These are phyloP conservation scores for Clytia hemisphaerica DNA, from an alignment of 30 jellyfish, hydroid and myxozoan genomes.

Conservation along the genomic window DNA sequence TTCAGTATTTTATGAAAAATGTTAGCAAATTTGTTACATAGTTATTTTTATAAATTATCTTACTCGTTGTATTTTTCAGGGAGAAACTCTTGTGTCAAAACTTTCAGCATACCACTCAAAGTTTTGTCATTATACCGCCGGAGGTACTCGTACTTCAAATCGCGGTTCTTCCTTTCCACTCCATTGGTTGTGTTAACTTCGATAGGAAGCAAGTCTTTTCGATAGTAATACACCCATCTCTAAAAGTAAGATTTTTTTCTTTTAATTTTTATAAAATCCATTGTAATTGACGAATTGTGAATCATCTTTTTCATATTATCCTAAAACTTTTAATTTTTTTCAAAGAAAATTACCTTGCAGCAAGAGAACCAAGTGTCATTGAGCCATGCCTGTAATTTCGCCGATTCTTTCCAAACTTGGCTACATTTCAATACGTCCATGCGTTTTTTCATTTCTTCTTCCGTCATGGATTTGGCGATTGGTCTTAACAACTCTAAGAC, in stretches of 20 bases:
- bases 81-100: background rate
- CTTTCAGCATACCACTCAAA: conserved; percentile 12
- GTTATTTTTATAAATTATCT: background rate
- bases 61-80: conserved; percentile 8
- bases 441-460: background rate
- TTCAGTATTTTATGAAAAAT: no score
- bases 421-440: conserved; percentile 1
- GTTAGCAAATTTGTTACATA: background rate
- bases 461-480: no score
- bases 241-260: background rate
- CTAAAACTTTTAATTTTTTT: no score
- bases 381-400: conserved; percentile 12
- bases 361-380: conserved; percentile 9
- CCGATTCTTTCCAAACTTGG: no score
- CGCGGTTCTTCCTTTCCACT: conserved; percentile 17
- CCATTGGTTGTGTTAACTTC: conserved; percentile 19
- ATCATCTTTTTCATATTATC: no score
- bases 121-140: conserved; percentile 4
- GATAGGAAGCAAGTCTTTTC: conserved; percentile 7
- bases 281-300: no score
- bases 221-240: conserved; percentile 20
- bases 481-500: no score
- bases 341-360: no score
- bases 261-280: no score
- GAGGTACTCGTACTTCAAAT: conserved; percentile 14